phyloP scores from a whole-genome alignment of 1,140 invertebrate species.

The Sminthurides bifidus region DNA sequence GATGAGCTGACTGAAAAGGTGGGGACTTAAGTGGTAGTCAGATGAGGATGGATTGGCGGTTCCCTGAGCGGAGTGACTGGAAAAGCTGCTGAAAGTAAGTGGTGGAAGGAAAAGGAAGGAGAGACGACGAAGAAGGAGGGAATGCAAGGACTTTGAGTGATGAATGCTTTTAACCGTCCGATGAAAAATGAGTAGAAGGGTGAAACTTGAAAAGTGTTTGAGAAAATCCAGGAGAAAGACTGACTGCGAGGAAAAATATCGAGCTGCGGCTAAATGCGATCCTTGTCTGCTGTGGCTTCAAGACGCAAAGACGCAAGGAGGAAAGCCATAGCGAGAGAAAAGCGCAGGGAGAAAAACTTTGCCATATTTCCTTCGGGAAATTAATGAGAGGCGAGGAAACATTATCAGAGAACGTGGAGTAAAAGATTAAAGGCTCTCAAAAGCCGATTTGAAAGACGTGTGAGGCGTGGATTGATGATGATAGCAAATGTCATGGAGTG shows the following conservation, averaged over 20 bases:
- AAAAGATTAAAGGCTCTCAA: conserved; percentile 7
- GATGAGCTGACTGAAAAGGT: too few species aligned
- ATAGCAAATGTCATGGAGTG: conserved; percentile 10
- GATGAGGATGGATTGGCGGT: too few species aligned
- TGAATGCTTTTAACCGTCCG: conserved; percentile 6
- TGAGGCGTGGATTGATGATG: conserved; percentile 8
- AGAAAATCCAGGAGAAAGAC: not conserved
- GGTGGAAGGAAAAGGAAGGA: too few species aligned
- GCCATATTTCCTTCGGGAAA: conserved; percentile 9
- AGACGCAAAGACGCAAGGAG: not conserved
- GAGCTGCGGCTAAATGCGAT: too few species aligned
- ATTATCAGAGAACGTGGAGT: conserved; percentile 6
- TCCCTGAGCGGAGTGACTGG: too few species aligned
- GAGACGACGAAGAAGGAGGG: too few species aligned
- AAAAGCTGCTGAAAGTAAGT: too few species aligned
- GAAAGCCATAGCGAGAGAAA: not conserved
- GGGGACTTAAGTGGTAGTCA: too few species aligned
- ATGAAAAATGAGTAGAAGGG: conserved; percentile 1
- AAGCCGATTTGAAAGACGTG: conserved; percentile 7
- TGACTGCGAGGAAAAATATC: not conserved
- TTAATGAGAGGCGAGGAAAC: conserved; percentile 10
- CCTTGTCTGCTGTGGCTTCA: too few species aligned
- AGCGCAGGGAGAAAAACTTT: conserved; percentile 4
- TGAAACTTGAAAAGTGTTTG: not conserved
- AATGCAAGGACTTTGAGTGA: not conserved